Base-by-base conservation (phyloP, 2,797 vertebrate genomes). In the Crocodylus rhombifer region DNA sequence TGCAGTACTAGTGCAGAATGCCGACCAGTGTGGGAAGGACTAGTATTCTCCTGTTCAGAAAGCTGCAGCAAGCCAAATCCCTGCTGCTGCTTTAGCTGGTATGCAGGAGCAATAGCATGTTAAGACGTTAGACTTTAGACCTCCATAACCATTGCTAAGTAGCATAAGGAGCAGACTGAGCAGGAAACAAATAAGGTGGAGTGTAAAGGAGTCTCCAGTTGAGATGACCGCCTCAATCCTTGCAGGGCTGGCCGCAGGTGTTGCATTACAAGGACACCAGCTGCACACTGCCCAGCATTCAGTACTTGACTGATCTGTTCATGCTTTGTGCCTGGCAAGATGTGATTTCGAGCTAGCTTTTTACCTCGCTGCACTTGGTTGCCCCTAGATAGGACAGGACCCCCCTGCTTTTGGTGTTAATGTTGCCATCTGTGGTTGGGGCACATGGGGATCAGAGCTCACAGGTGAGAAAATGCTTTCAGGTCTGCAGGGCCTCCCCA, bases 141-240 rank as follows among this genome's bases (percentile, higher is more conserved):
- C 91, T 86, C 82, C 89, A 78, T 94, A 78, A 92, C 64, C 78
- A 10, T 21, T 69, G 26, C 56, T 58, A 87, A 79, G 77, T 89
- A 93, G 89, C 86, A 33, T 73, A 65, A 51, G 90, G 89, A 82
- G 82, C 89, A 82, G 83, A 65, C 11, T 3, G 13, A 87, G 90
- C 88, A 69, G 91, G 94, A 0, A 21, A 87, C 33, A 80, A 93
- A 84, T 89, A 95, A 92, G 91, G 80, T 63, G 67, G 94, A 95
- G 18, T 65, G 15, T n/a, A 30, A 30, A 94, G 75, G 80, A 25
- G 64, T 82, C 84, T 91, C 15, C 67, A 73, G 57, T 67, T 33
- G n/a, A 14, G 42, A 17, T 56, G 1, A 2, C 58, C 73, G 28
- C 55, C 80, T 92, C 81, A 1, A 0, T 86, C 87, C 28, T 78